A percentile compares a stretch with the other conserved stretches of the same genome.
Evolutionary conservation across 2,888 invertebrate genomes (phyloP).

Genomic region (Parasteatoda lunata): DNA sequence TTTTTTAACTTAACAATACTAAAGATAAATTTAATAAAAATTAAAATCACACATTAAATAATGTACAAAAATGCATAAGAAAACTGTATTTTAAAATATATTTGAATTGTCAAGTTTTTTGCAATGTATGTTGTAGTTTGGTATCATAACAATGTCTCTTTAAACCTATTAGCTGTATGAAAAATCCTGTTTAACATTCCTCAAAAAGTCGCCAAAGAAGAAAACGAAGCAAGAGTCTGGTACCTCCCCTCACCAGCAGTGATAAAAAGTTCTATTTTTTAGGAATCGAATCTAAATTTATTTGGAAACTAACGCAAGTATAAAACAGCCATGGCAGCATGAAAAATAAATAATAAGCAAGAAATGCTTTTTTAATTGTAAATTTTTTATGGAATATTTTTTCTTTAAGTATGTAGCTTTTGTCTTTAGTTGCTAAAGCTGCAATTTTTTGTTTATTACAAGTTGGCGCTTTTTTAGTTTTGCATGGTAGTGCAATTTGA

Average conservation of each 20-base stretch:
- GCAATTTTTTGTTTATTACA: no score
- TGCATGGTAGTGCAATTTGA: no score
- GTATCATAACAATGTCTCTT: neutral
- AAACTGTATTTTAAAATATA: neutral
- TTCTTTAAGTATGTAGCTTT: no score
- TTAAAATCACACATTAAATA: no score
- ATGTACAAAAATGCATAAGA: no score
- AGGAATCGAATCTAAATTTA: neutral
- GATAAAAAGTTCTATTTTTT: slow-evolving; percentile 29
- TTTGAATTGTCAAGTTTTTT: neutral
- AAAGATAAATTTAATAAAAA: no score
- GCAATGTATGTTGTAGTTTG: neutral
- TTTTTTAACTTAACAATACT: no score
- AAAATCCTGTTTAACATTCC: slow-evolving; percentile 53
- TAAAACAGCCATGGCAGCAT: neutral
- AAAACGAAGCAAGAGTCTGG: slow-evolving; percentile 48
- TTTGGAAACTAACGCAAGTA: slow-evolving; percentile 49
- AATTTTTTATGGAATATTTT: no score
- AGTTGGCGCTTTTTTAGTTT: no score
- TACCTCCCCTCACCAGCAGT: slow-evolving; percentile 45
- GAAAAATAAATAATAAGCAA: no score
- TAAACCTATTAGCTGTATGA: slow-evolving; percentile 49
- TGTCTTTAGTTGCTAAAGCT: no score
- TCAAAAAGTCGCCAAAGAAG: slow-evolving; percentile 68
- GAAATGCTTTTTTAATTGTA: no score